Conservation (phyloP, 2,797 vertebrate species). For the Antennarius maculatus region DNA sequence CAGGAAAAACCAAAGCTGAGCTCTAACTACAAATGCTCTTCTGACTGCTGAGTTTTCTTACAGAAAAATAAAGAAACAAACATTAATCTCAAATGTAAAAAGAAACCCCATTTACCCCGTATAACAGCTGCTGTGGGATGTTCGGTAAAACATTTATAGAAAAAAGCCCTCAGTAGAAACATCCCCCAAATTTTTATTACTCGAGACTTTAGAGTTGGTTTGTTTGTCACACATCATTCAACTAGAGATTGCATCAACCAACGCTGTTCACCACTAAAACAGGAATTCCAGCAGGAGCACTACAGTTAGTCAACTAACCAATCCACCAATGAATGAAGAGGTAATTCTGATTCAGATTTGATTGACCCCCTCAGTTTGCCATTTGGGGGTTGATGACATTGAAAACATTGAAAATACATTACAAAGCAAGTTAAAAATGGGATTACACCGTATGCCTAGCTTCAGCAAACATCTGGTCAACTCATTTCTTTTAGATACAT, state of each 20-base stretch:
- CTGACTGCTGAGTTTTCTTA: slow-evolving; percentile 32
- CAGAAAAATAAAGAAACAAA: slow-evolving; percentile 17
- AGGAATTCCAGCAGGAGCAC: slow-evolving; percentile 1
- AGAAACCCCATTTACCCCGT: background rate
- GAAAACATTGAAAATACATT: too few species aligned
- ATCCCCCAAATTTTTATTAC: background rate
- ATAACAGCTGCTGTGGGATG: slow-evolving; percentile 26
- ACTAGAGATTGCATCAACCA: background rate
- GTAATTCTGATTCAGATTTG: background rate
- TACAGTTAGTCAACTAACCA: background rate
- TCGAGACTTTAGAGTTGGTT: slow-evolving; percentile 12
- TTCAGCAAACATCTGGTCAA: too few species aligned
- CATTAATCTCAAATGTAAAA: slow-evolving; percentile 41
- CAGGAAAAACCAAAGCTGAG: slow-evolving; percentile 38
- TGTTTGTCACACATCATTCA: slow-evolving; percentile 16
- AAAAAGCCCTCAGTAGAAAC: slow-evolving; percentile 56
- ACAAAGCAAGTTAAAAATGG: too few species aligned
- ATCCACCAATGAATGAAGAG: background rate
- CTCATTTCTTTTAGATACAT: too few species aligned
- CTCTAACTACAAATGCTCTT: slow-evolving; percentile 15
- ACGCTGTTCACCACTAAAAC: background rate
- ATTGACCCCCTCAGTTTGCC: too few species aligned
- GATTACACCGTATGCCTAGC: too few species aligned
- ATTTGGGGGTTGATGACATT: too few species aligned
- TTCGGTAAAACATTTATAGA: slow-evolving; percentile 49